phyloP scores from a whole-genome alignment of 2,888 invertebrate genomes.

The Parnassius apollo region DNA sequence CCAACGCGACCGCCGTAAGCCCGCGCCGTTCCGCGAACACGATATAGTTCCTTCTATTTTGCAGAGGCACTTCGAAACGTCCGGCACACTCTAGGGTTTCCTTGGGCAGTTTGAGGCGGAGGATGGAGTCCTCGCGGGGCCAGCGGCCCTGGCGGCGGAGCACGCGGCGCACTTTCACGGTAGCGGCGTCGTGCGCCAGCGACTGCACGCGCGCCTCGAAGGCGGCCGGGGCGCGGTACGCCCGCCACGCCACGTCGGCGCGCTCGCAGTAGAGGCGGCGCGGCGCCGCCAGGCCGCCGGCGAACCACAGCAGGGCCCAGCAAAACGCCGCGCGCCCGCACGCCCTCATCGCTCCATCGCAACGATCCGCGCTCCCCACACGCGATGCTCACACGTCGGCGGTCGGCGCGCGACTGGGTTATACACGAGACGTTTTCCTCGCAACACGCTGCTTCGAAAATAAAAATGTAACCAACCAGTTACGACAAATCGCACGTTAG shows the following conservation, averaged over 20 bases:
- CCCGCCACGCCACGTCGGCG: slow-evolving; percentile 78
- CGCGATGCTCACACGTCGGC: slow-evolving; percentile 59
- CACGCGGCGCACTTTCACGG: slow-evolving; percentile 68
- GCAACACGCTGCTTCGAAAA: too few species aligned
- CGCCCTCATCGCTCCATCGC: slow-evolving; percentile 78
- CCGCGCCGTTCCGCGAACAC: slow-evolving; percentile 74
- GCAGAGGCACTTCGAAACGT: slow-evolving; percentile 73
- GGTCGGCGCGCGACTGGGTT: slow-evolving; percentile 74
- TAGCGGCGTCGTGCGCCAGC: slow-evolving; percentile 66
- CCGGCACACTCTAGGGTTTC: slow-evolving; percentile 63
- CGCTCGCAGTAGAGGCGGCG: slow-evolving; percentile 77
- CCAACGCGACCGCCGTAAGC: slow-evolving; percentile 70
- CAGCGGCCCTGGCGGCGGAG: slow-evolving; percentile 68
- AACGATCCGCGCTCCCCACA: slow-evolving; percentile 46
- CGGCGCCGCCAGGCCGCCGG: slow-evolving; percentile 50
- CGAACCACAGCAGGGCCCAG: slow-evolving; percentile 71
- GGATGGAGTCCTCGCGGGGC: slow-evolving; percentile 64
- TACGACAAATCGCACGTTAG: too few species aligned
- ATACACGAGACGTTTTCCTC: too few species aligned
- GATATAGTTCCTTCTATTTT: slow-evolving; percentile 71
- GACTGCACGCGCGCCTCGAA: slow-evolving; percentile 76
- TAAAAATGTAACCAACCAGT: too few species aligned
- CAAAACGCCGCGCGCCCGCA: slow-evolving; percentile 75
- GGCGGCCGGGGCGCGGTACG: slow-evolving; percentile 75
- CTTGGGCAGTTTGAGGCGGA: slow-evolving; percentile 58